phyloP scores from a whole-genome alignment of 2,113 vertebrate genomes.

The Camelus bactrianus region DNA sequence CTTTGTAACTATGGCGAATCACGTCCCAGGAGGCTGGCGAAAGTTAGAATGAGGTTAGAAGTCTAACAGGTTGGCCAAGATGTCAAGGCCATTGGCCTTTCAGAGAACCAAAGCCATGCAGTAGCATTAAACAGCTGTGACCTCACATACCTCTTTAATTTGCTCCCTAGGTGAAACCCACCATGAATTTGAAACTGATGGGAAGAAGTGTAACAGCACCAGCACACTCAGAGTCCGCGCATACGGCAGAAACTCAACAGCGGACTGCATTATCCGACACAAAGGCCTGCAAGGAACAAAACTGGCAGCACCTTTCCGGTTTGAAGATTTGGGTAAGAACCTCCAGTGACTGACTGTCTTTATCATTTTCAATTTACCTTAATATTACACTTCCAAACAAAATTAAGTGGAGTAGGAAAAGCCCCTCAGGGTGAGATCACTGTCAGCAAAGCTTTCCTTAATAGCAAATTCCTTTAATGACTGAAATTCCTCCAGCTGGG shows the following conservation, averaged over 20 bases:
- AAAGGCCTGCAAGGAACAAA: slow-evolving; percentile 29
- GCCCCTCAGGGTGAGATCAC: not conserved
- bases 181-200: slow-evolving; percentile 76
- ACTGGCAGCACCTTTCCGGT: slow-evolving; percentile 59
- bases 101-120: not conserved
- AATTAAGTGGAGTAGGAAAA: not conserved
- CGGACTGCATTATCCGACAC: slow-evolving; percentile 83
- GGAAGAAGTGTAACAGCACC: slow-evolving; percentile 82
- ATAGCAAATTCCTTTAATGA: not conserved
- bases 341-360: not conserved
- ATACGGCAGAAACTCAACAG: not conserved
- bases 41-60: not conserved
- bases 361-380: not conserved
- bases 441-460: not conserved
- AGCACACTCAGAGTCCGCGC: slow-evolving; percentile 76
- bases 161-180: slow-evolving; percentile 77
- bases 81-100: not conserved
- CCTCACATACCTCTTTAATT: not conserved
- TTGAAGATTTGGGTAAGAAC: slow-evolving; percentile 73
- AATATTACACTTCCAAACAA: not conserved
- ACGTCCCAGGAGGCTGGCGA: not conserved
- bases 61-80: not conserved
- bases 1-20: not conserved
- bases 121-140: not conserved
- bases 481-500: not conserved